Evolutionary conservation across 2,113 vertebrate genomes (phyloP).

Genomic region (crab-eating macaque (Macaca fascicularis)): DNA sequence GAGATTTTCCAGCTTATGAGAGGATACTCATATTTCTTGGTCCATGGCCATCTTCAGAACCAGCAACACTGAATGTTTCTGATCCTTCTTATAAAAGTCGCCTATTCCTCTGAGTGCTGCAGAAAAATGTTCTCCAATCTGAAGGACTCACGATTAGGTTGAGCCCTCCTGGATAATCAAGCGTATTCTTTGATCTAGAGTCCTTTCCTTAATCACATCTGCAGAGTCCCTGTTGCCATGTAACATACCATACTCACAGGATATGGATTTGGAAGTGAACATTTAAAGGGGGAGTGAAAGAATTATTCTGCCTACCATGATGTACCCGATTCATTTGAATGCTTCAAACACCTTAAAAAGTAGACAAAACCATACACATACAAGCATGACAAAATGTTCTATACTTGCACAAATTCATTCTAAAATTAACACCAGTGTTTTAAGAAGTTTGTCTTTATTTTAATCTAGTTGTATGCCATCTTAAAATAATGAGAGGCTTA

Average conservation of each 20-base stretch:
- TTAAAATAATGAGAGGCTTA: not conserved
- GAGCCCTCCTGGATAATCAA: not conserved
- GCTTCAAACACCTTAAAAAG: not conserved
- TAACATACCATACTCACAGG: not conserved
- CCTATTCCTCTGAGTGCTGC: not conserved
- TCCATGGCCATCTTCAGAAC: not conserved
- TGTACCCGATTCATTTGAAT: not conserved
- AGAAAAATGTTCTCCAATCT: not conserved
- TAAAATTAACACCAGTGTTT: not conserved
- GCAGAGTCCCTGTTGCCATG: not conserved
- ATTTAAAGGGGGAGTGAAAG: rapidly evolving
- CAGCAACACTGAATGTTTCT: not conserved
- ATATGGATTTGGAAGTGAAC: not conserved
- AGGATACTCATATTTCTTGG: not conserved
- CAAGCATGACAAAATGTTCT: not conserved
- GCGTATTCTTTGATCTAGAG: not conserved
- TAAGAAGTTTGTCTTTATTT: not conserved
- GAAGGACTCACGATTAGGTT: not conserved
- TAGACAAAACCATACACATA: not conserved
- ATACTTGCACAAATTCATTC: not conserved
- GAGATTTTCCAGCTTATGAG: not conserved
- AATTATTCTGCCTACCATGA: not conserved
- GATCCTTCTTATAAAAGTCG: not conserved
- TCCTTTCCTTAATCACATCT: not conserved
- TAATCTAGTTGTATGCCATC: not conserved